These are phyloP conservation scores for Acleris cristana DNA, from an alignment of 2,888 invertebrate genomes.

Conservation along the genomic window DNA sequence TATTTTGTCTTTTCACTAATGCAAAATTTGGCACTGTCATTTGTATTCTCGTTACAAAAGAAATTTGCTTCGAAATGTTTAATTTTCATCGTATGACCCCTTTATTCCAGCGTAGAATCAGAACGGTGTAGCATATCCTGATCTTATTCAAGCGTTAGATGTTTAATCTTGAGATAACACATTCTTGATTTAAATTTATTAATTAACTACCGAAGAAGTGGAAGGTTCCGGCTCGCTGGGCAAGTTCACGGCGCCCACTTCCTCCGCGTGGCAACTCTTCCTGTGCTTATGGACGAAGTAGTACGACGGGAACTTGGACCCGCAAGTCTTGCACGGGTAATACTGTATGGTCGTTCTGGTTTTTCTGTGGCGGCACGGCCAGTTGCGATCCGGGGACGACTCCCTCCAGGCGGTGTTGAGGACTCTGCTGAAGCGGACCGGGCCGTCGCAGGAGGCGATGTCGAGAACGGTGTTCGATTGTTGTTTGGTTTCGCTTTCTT, in stretches of 20 bases:
- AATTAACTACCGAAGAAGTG: conserved; percentile 57
- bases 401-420: conserved; percentile 90
- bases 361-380: conserved; percentile 94
- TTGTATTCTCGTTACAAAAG: too few species aligned
- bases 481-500: conserved; percentile 52
- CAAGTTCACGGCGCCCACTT: conserved; percentile 54
- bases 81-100: too few species aligned
- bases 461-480: conserved; percentile 86
- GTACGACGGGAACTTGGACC: conserved; percentile 95
- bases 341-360: conserved; percentile 92
- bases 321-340: conserved; percentile 96
- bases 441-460: conserved; percentile 96
- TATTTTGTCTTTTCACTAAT: too few species aligned
- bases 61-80: too few species aligned
- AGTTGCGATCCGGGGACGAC: conserved; percentile 85
- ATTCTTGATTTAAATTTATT: not conserved
- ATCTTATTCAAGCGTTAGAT: not conserved
- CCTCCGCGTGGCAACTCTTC: conserved; percentile 91
- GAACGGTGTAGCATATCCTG: not conserved
- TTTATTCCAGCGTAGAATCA: too few species aligned
- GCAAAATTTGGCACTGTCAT: too few species aligned
- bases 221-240: conserved; percentile 55
- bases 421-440: conserved; percentile 92
- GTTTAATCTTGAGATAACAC: not conserved
- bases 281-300: conserved; percentile 97